Evolutionary conservation across 2,113 vertebrate genomes (phyloP), one percentile per base, ranked within the genome.

Genomic region (Hipposideros armiger): DNA sequence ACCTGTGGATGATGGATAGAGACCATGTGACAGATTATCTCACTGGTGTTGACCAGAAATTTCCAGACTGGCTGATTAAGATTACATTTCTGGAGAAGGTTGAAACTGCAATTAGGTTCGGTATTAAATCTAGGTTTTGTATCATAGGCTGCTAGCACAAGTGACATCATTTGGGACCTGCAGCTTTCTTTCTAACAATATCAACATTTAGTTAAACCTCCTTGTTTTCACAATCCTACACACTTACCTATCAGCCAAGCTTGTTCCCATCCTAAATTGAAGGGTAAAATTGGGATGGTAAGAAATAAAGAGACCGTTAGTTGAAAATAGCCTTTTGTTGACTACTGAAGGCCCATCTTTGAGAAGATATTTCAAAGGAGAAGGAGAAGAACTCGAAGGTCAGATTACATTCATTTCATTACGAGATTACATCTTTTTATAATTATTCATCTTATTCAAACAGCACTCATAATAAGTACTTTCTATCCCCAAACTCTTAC

Each of bases 401-500:
- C 36, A 32, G 1, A 45, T 3, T 69, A 11, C 76, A 70, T 76
- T 94, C 1, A 74, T 76, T 85, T 95, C 32, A 62, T 45, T 30
- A 42, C 8, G 60, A 81, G 10, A 70, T 70, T 91, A 19, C 7
- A 47, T 67, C 28, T 82, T 87, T 72, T 66, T 86, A 86, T 67
- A 26, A 62, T 92, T 58, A 89, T 64, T 77, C 19, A 76, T 76
- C 20, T 22, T 60, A 30, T 32, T 73, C 40, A 72, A 85, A 84
- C 3, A 91, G 2, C 28, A 93, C 45, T 91, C 17, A 42, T 69
- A 92, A 87, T 82, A 84, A 93, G 67, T 91, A 36, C 19, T n/a
- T 73, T 62, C 24, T 90, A 17, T 54, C 15, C 10, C 40, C 14
- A 45, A 74, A 62, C 30, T 30, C 50, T 77, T 93, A 50, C 32